A percentile compares a stretch with the other conserved stretches of the same genome.
phyloP scores from a whole-genome alignment of 2,797 vertebrate genomes.

The Novumbra hubbsi region DNA sequence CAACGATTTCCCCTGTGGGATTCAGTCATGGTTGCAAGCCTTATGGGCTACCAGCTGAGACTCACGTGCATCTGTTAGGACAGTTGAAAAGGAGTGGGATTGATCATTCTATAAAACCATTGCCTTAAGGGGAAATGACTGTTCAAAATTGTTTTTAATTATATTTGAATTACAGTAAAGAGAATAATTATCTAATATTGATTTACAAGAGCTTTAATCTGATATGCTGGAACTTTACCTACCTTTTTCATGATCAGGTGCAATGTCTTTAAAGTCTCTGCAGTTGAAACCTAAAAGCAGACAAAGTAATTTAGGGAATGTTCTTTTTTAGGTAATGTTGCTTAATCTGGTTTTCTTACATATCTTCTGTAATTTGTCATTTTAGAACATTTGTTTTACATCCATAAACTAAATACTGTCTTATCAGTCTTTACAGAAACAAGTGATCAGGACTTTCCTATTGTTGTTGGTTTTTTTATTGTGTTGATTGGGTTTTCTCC shows the following conservation, averaged over 20 bases:
- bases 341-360: not conserved
- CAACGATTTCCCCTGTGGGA: too few species aligned
- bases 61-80: not conserved
- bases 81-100: not conserved
- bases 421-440: not conserved
- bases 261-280: conserved; percentile 82
- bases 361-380: not conserved
- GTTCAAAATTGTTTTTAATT: not conserved
- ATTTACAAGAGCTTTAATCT: not conserved
- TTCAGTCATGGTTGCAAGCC: too few species aligned
- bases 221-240: conserved; percentile 24
- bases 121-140: not conserved
- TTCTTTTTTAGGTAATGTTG: conserved; percentile 6
- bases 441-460: too few species aligned
- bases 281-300: conserved; percentile 78
- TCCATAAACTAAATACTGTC: not conserved
- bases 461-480: too few species aligned
- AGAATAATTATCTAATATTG: not conserved
- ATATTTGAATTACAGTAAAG: not conserved
- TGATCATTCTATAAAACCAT: not conserved
- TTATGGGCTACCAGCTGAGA: too few species aligned
- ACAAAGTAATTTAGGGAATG: conserved; percentile 10
- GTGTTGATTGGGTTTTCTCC: too few species aligned
- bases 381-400: not conserved
- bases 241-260: conserved; percentile 83